phyloP scores from a whole-genome alignment of 2,888 invertebrate species.

The Drosophila maculinotata region DNA sequence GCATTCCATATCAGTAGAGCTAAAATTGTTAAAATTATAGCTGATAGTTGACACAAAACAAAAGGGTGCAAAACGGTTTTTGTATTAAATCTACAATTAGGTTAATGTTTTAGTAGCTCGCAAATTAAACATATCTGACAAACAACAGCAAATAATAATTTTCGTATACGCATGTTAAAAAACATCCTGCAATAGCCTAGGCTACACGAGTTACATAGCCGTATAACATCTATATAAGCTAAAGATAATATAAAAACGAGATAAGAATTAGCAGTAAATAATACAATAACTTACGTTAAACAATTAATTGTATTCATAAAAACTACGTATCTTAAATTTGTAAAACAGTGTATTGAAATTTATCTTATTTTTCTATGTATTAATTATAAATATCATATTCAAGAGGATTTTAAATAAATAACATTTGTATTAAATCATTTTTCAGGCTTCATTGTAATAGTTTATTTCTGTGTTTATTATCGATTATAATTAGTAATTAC shows the following conservation, averaged over 20 bases:
- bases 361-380: constrained; percentile 22
- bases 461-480: constrained; percentile 1
- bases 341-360: constrained; percentile 28
- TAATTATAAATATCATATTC: constrained; percentile 34
- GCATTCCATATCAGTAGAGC: constrained; percentile 65
- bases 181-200: constrained; percentile 32
- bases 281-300: constrained; percentile 20
- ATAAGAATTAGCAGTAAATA: constrained; percentile 31
- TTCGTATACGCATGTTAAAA: constrained; percentile 12
- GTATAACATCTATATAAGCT: constrained; percentile 65
- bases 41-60: constrained; percentile 17
- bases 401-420: constrained; percentile 52
- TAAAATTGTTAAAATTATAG: constrained; percentile 31
- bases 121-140: constrained; percentile 28
- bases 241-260: constrained; percentile 64
- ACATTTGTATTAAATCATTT: constrained; percentile 32
- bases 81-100: constrained; percentile 50
- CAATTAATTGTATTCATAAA: too few species aligned
- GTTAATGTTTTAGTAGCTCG: constrained; percentile 35
- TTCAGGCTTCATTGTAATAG: neutral
- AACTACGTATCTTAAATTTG: too few species aligned
- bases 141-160: too few species aligned
- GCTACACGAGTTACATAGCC: constrained; percentile 35
- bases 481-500: too few species aligned
- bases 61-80: constrained; percentile 26